Evolutionary conservation across 1,140 invertebrate genomes (phyloP), one percentile per base, ranked within the genome.

Genomic region (Drosophila navojoa): DNA sequence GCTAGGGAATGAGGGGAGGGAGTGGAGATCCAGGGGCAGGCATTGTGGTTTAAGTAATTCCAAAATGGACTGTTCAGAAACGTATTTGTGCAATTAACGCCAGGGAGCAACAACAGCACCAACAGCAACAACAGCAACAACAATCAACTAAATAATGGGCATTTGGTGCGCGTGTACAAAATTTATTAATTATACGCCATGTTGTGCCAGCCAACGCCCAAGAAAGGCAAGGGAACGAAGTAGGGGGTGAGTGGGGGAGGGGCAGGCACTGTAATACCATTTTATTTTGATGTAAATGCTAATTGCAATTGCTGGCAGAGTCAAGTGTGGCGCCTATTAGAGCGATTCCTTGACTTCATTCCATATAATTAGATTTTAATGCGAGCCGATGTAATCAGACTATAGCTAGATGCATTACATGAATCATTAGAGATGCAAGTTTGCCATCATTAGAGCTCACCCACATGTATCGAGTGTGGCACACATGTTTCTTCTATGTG

Each of bases 81-180:
- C 84, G 82, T 89, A 87, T 87, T 87, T 89, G 54, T 84, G 84
- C 79, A 87, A 87, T 89, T 87, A 87, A 87, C 84, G 84, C 77
- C 77, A 69, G 52, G 15, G 4, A 29, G 27, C 45, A 49, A 66
- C 19, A 32, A 66, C 19, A 32, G 9, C 49, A n/a, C n/a, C n/a
- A 61, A 55, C 25, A 59, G 44, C 55, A 68, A 7, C 40, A 38
- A 45, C 38, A 32, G 16, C 67, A 55, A 38, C 53, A 40, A 62
- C 38, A 49, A 70, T 11, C 45, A 67, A 67, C 58, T 58, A 71
- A 87, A 71, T 82, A 89, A 84, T 79, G 77, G 69, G 66, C 54
- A 67, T 79, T 82, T 54, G 49, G 59, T 57, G 66, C 76, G 82
- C 79, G 82, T 86, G 79, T 67, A 86, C 76, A 71, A 57, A 57